Percentiles rank a stretch among this genome's conserved stretches.
Evolutionary conservation across 1,140 invertebrate species (phyloP).

Genomic region (Microplitis mediator): DNA sequence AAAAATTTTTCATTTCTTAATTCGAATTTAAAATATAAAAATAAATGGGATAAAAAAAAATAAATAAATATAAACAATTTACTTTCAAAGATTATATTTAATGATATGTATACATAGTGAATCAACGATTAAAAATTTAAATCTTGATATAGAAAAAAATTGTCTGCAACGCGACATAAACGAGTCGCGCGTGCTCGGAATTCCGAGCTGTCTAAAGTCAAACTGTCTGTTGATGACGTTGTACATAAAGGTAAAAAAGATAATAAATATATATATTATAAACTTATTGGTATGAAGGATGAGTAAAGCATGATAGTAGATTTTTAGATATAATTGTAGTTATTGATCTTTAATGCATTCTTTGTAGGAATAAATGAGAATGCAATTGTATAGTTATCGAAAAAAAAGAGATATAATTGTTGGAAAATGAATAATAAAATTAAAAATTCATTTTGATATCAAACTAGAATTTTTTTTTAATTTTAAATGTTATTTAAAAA

Average conservation of each 20-base stretch:
- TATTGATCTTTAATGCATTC: not conserved
- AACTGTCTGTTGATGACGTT: not conserved
- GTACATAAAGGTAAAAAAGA: not conserved
- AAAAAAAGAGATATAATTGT: too few relatives aligned
- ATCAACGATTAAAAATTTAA: not conserved
- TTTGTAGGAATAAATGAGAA: too few relatives aligned
- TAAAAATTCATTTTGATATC: too few relatives aligned
- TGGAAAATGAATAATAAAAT: too few relatives aligned
- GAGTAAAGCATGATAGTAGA: not conserved
- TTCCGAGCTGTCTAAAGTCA: not conserved
- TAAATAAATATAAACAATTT: too few relatives aligned
- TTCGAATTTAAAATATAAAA: too few relatives aligned
- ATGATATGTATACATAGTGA: not conserved
- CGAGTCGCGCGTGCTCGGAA: conserved; percentile 4
- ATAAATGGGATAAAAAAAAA: too few relatives aligned
- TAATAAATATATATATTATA: not conserved
- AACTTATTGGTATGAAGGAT: not conserved
- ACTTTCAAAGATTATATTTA: not conserved
- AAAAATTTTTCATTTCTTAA: too few relatives aligned
- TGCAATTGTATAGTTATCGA: too few relatives aligned
- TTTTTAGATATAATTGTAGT: not conserved
- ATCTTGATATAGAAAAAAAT: not conserved
- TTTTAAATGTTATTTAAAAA: too few relatives aligned
- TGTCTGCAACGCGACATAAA: not conserved
- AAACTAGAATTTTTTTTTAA: too few relatives aligned